phyloP scores from a whole-genome alignment of 2,888 invertebrate species.

The Pterobdella sp. region DNA sequence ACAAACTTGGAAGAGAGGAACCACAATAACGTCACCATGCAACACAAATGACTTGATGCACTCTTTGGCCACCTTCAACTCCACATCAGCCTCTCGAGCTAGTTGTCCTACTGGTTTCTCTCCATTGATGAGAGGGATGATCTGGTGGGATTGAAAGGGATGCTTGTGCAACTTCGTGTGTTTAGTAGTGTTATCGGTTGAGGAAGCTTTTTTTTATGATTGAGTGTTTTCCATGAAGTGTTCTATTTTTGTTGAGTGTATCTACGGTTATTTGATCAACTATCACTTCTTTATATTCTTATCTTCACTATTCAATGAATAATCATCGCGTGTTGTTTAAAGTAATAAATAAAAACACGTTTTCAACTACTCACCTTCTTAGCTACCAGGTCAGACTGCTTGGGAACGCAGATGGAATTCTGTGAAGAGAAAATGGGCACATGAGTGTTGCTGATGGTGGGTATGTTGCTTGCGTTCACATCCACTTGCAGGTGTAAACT shows the following conservation, averaged over 20 bases:
- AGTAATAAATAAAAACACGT: neutral
- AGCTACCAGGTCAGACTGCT: conserved; percentile 16
- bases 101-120: conserved; percentile 12
- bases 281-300: neutral
- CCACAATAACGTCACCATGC: neutral
- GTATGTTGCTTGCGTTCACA: neutral
- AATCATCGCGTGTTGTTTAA: neutral
- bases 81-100: conserved; percentile 18
- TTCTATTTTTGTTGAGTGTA: no score
- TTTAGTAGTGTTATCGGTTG: neutral
- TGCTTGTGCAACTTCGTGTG: neutral
- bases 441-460: conserved; percentile 7
- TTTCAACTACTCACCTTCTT: neutral
- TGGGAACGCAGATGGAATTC: neutral
- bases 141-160: neutral
- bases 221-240: no score
- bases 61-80: conserved; percentile 14
- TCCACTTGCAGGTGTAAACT: conserved; percentile 21
- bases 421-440: conserved; percentile 17
- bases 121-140: conserved; percentile 22
- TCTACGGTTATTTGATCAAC: no score
- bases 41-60: conserved; percentile 16
- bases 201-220: no score
- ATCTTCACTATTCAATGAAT: neutral
- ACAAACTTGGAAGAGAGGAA: conserved; percentile 9